Percentiles rank a stretch among this genome's conserved stretches.
Conservation (phyloP, 1,140 invertebrate species). For the Drosophila biarmipes region DNA sequence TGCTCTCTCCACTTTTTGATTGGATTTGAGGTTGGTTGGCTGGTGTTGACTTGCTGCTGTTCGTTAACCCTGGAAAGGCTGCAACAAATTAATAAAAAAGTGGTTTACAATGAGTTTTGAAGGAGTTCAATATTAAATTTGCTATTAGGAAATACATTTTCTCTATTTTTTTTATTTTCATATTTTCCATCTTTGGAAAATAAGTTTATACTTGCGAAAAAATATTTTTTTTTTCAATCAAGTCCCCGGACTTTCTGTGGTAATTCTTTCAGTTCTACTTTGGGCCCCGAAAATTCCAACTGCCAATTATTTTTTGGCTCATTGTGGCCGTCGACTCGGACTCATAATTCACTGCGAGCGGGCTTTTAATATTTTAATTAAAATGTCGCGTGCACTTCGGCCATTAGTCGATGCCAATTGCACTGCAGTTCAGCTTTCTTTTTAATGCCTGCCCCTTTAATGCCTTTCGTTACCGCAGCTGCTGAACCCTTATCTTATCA, state of each 20-base stretch:
- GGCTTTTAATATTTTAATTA: slow-evolving; percentile 73
- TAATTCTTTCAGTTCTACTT: neutral
- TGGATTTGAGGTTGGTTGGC: slow-evolving; percentile 59
- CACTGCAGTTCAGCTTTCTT: neutral
- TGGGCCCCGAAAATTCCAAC: neutral
- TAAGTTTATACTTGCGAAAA: no score
- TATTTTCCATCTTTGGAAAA: no score
- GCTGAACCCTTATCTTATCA: slow-evolving; percentile 63
- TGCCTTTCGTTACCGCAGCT: slow-evolving; percentile 1
- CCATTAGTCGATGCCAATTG: slow-evolving; percentile 23
- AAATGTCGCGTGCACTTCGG: slow-evolving; percentile 58
- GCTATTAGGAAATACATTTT: neutral
- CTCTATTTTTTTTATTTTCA: no score
- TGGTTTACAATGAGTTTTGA: no score
- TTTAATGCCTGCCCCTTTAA: neutral
- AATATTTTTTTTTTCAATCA: no score
- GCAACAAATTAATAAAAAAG: neutral
- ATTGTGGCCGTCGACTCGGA: neutral
- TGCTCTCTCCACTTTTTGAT: slow-evolving; percentile 54
- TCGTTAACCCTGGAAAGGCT: slow-evolving; percentile 7
- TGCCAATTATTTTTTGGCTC: slow-evolving; percentile 38
- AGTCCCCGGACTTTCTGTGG: neutral
- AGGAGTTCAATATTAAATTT: neutral
- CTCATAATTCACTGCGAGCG: slow-evolving; percentile 6
- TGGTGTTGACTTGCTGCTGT: slow-evolving; percentile 32